A percentile compares a stretch with the other conserved stretches of the same genome.
Conservation (phyloP, 1,140 invertebrate species). For the Bombus soroeensis region DNA sequence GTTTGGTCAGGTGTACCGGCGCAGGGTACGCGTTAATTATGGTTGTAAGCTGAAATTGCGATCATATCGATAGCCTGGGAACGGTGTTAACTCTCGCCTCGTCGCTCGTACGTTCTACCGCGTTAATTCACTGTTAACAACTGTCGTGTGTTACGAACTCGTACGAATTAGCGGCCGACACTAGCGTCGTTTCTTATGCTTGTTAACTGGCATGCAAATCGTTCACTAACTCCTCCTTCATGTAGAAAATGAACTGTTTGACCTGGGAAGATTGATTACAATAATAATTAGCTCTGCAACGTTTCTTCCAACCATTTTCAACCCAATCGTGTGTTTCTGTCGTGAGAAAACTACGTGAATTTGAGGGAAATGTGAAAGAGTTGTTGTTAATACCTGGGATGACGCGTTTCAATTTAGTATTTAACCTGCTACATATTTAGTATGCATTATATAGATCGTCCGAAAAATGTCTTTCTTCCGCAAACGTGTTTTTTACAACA, state of each 20-base stretch:
- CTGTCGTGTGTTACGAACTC: constrained; percentile 44
- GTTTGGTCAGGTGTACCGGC: constrained; percentile 40
- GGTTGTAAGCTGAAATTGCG: constrained; percentile 69
- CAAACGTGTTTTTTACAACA: no score
- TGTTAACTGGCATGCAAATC: not conserved
- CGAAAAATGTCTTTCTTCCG: no score
- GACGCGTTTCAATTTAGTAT: no score
- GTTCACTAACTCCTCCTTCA: not conserved
- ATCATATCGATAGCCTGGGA: constrained; percentile 62
- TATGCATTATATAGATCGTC: no score
- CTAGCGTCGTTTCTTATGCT: not conserved
- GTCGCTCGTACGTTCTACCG: constrained; percentile 34
- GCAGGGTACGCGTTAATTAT: constrained; percentile 65
- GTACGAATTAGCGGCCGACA: constrained; percentile 33
- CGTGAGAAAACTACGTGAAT: no score
- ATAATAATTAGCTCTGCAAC: not conserved
- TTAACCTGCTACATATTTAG: no score
- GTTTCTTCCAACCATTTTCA: no score
- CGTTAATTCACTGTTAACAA: constrained; percentile 66
- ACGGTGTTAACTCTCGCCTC: constrained; percentile 60
- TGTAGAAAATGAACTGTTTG: not conserved
- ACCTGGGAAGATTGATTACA: not conserved
- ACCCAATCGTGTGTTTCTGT: no score
- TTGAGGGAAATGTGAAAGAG: no score
- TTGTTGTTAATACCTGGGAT: no score